Evolutionary conservation across 2,797 vertebrate genomes (phyloP), one percentile per base, ranked within the genome.

Genomic region (Pangasius krempfi): DNA sequence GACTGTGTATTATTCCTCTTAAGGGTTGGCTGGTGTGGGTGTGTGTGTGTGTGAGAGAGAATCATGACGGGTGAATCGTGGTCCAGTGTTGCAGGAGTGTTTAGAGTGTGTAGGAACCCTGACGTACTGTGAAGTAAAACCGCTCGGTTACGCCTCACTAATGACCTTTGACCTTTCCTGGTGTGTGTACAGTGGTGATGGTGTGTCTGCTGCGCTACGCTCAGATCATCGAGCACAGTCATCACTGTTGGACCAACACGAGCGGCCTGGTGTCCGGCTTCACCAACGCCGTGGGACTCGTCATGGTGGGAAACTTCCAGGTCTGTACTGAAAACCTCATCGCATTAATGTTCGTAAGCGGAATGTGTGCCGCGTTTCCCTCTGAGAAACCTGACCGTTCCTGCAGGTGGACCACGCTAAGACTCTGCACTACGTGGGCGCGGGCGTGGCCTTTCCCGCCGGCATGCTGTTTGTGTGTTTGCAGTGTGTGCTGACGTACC

Each of bases 251-350:
- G 98, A 92, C 98, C 70, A 98, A 98, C 96, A 98, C 97, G 37
- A 96, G 96, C 0, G 97, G 96, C 1, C 95, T 98, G 91, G 96
- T 98, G 91, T 96, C 96, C 0, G 97, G 98, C 92, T 98, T 96
- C 93, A 97, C 96, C 92, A 98, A 98, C 0, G 97, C 97, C 0
- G 92, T 97, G 4, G 97, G 97, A 87, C 96, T 98, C 6, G 95
- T 98, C 89, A 96, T 98, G 94, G 97, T 98, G 87, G 97, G 98
- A 62, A 98, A 98, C 95, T 98, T 98, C 92, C 98, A 98, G 97
- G 98, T 98, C 88, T 92, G 93, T 84, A 14, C 14, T 5, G n/a
- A 6, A 50, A 62, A 16, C 27, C 3, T 7, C 0, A 25, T 12
- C 30, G 3, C 22, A 1, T 9, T 58, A 5, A 0, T 12, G 37